These are phyloP conservation scores for Eira barbara DNA, from an alignment of 2,113 vertebrate species.

Conservation along the genomic window DNA sequence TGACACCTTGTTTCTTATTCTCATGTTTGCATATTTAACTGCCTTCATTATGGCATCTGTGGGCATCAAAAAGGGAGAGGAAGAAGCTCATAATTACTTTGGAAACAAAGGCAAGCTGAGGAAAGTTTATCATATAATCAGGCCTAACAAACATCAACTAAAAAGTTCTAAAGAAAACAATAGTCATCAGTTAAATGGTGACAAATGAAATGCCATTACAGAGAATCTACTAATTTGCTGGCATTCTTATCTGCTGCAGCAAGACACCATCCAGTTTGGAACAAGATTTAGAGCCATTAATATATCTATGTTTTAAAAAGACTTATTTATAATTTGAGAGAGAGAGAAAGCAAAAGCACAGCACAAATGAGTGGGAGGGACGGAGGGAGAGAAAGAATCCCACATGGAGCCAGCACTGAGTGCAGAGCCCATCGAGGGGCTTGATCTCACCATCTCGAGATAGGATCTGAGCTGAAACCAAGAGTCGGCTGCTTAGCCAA, in stretches of 20 bases:
- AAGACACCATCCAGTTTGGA: background rate
- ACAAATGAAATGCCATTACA: background rate
- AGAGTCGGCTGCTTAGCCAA: background rate
- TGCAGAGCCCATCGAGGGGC: background rate
- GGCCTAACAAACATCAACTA: constrained; percentile 26
- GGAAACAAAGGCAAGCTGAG: constrained; percentile 42
- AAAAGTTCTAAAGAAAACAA: constrained; percentile 45
- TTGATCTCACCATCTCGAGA: background rate
- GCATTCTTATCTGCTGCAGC: background rate
- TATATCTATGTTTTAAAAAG: background rate
- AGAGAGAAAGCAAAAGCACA: background rate
- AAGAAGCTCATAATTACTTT: constrained; percentile 34
- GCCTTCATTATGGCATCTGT: background rate
- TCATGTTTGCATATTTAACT: constrained; percentile 12
- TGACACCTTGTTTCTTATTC: background rate
- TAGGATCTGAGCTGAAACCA: background rate
- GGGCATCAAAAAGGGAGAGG: background rate
- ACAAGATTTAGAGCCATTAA: background rate
- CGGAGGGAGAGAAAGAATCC: background rate
- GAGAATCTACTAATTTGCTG: constrained; percentile 19
- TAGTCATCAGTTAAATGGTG: background rate
- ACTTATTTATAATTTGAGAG: background rate
- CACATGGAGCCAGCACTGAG: background rate
- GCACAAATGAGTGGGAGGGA: background rate
- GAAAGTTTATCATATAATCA: constrained; percentile 4